Percentiles rank a stretch among this genome's conserved stretches.
Evolutionary conservation across 1,140 invertebrate species (phyloP).

Genomic region (Halictus rubicundus): DNA sequence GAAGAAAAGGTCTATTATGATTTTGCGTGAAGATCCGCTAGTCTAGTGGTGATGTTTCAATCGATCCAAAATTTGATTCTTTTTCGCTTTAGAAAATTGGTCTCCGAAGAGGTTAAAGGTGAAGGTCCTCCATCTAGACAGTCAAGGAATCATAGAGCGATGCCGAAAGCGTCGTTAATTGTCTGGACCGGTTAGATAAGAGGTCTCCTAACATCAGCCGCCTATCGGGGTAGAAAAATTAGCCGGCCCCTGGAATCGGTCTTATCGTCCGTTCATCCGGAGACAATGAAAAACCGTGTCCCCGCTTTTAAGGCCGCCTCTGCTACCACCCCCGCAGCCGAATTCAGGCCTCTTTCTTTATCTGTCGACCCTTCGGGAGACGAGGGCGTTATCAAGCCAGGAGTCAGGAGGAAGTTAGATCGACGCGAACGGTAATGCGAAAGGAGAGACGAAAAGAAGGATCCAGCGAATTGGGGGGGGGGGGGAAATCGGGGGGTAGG

Average conservation of each 20-base stretch:
- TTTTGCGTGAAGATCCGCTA: too few species aligned
- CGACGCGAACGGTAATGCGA: constrained; percentile 65
- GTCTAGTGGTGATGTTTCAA: too few species aligned
- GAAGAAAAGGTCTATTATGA: too few species aligned
- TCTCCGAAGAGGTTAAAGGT: too few species aligned
- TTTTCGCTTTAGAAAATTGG: too few species aligned
- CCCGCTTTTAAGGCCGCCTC: constrained; percentile 9
- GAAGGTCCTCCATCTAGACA: too few species aligned
- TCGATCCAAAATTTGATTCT: too few species aligned
- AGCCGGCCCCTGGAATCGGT: neutral
- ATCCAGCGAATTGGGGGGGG: neutral
- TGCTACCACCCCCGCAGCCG: neutral
- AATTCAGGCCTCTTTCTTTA: constrained; percentile 26
- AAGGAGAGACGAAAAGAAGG: constrained; percentile 58
- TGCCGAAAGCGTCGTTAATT: too few species aligned
- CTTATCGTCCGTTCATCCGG: constrained; percentile 22
- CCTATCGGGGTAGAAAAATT: constrained; percentile 3
- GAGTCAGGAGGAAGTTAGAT: constrained; percentile 69
- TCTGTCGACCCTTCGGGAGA: constrained; percentile 47
- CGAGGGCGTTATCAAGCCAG: constrained; percentile 67
- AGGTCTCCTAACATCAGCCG: too few species aligned
- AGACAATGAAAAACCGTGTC: constrained; percentile 33
- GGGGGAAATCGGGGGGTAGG: neutral
- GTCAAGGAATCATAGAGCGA: too few species aligned
- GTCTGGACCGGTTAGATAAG: too few species aligned